phyloP scores from a whole-genome alignment of 2,888 invertebrate genomes.

The Chalcosyrphus nemorum region DNA sequence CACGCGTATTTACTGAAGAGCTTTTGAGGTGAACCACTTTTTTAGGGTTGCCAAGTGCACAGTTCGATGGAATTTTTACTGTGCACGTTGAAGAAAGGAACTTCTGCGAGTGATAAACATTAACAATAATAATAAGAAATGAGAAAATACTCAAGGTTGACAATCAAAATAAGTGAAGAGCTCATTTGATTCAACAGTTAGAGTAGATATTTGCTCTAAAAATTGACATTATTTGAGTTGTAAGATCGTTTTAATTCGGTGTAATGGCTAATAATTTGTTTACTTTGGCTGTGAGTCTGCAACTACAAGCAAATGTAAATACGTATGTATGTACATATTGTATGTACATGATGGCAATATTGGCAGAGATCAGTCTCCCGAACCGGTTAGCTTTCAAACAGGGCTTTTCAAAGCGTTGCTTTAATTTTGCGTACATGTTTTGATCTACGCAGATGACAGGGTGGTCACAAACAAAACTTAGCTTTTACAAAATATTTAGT shows the following conservation, averaged over 20 bases:
- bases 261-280: not conserved
- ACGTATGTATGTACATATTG: no score
- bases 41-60: slow-evolving; percentile 62
- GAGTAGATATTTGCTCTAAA: no score
- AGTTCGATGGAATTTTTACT: slow-evolving; percentile 55
- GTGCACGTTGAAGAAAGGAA: not conserved
- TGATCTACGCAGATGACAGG: no score
- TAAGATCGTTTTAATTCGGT: not conserved
- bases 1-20: slow-evolving; percentile 42
- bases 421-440: not conserved
- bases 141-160: slow-evolving; percentile 7
- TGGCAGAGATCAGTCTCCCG: not conserved
- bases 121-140: not conserved
- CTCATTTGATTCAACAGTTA: no score
- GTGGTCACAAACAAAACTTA: not conserved
- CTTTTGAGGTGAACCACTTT: slow-evolving; percentile 73
- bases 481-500: no score
- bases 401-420: not conserved
- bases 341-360: not conserved
- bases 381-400: not conserved
- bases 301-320: no score
- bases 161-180: not conserved
- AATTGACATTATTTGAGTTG: not conserved
- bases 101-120: not conserved
- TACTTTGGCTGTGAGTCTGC: not conserved